These are phyloP conservation scores for Dexiosoma caninum DNA, from an alignment of 2,888 invertebrate species.

Conservation along the genomic window DNA sequence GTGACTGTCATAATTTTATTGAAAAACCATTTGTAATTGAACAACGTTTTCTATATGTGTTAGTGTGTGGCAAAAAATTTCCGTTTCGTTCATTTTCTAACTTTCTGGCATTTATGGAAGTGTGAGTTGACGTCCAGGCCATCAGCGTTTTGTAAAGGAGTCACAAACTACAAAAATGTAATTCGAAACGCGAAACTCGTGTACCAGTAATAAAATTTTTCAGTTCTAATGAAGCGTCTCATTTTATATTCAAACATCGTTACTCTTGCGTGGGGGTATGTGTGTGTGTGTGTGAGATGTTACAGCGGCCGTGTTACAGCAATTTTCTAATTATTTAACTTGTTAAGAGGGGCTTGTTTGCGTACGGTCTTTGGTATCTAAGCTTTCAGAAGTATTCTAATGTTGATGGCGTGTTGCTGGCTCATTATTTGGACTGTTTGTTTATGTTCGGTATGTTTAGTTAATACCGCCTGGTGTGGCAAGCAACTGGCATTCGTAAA, in stretches of 20 bases:
- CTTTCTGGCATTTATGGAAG: slow-evolving; percentile 1
- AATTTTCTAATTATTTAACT: slow-evolving; percentile 63
- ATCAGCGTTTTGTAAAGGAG: not conserved
- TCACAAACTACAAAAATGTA: not conserved
- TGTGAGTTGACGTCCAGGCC: slow-evolving; percentile 1
- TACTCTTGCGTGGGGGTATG: slow-evolving; percentile 50
- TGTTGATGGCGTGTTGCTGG: slow-evolving; percentile 60
- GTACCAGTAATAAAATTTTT: slow-evolving; percentile 40
- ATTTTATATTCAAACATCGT: slow-evolving; percentile 49
- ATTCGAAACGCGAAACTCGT: slow-evolving; percentile 40
- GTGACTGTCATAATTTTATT: too few relatives aligned
- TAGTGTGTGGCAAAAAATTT: not conserved
- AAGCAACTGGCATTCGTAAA: slow-evolving; percentile 24
- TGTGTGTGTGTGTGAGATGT: not conserved
- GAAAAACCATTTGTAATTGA: too few relatives aligned
- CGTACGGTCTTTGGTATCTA: slow-evolving; percentile 47
- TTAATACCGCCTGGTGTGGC: slow-evolving; percentile 41
- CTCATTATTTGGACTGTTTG: slow-evolving; percentile 57
- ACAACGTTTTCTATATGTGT: not conserved
- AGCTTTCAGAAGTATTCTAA: slow-evolving; percentile 47
- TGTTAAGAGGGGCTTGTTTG: slow-evolving; percentile 60
- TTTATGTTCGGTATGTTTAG: slow-evolving; percentile 55
- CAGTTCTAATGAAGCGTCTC: slow-evolving; percentile 61
- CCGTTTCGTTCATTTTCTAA: slow-evolving; percentile 36
- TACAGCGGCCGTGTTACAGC: slow-evolving; percentile 3